Evolutionary conservation across 1,140 invertebrate genomes (phyloP), one percentile per base, ranked within the genome.

Genomic region (Caenorhabditis remanei): DNA sequence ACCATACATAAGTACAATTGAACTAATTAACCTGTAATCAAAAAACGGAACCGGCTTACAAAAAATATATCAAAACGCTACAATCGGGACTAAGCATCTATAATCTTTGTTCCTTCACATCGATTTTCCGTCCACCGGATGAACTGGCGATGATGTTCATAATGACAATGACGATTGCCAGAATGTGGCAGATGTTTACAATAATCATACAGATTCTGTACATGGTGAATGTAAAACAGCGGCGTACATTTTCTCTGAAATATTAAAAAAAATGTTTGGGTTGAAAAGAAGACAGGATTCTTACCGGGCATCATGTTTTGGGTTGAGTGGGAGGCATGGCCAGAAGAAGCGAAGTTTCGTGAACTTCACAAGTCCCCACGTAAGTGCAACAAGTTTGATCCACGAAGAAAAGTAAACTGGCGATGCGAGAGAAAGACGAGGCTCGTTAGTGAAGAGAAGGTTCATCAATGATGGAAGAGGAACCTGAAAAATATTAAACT

Each of bases 271-370:
- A 71, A 85, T 6, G n/a, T 53, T n/a, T 40, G 46, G 46, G 53
- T 40, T 8, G 24, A n/a, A 71, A 53, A 41, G n/a, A 85, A 21
- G 16, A 50, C 19, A 0, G 2, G 53, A 32, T 32, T 32, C 32
- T 67, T 79, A 90, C 90, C 79, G 79, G 50, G 71, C 55, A 41
- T 90, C 89, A 46, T 91, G 90, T 55, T 92, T 93, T 24, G 92
- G 92, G 85, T 93, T 93, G 7, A 91, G 85, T 21, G 91, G 90
- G 21, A 92, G 88, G 24, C 90, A 88, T 11, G 90, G 90, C 91
- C 91, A 92, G 83, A 92, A 93, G 88, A 92, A 92, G 32, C 92
- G 90, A 8, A 92, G 85, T 84, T 92, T 92, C 14, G 90, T 90
- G 79, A 92, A 92, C 71, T 92, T 92, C 43, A 92, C 86, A 58